Conservation (phyloP, 2,113 vertebrate species). For the Dasyornis broadbenti region DNA sequence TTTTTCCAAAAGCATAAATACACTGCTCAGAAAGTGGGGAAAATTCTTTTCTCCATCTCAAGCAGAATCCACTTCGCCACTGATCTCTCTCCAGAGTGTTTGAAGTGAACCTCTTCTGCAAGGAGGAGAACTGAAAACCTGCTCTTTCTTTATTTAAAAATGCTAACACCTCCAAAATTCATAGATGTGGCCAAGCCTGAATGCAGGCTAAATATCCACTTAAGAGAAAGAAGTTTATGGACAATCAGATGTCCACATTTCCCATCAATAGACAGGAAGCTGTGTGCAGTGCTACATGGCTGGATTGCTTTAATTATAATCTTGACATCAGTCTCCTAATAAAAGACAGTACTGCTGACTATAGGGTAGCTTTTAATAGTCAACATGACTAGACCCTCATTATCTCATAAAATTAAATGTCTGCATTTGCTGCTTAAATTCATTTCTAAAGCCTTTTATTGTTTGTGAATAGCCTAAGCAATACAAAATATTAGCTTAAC, state of each 20-base stretch:
- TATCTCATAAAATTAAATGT: slow-evolving; percentile 55
- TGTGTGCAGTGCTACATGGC: slow-evolving; percentile 18
- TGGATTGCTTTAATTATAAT: slow-evolving; percentile 59
- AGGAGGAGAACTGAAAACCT: not conserved
- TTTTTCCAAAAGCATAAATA: slow-evolving; percentile 17
- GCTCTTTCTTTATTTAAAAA: not conserved
- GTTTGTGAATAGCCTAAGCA: slow-evolving; percentile 11
- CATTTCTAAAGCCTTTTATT: slow-evolving; percentile 37
- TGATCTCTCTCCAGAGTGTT: not conserved
- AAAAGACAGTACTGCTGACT: slow-evolving; percentile 50
- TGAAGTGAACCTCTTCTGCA: not conserved
- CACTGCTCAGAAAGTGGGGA: not conserved
- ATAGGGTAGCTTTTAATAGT: slow-evolving; percentile 57
- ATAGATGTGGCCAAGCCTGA: not conserved
- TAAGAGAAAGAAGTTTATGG: not conserved
- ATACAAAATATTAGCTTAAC: slow-evolving; percentile 31
- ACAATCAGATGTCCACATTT: not conserved
- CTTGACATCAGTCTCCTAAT: slow-evolving; percentile 52
- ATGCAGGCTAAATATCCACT: not conserved
- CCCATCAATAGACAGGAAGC: slow-evolving; percentile 37
- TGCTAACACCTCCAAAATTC: not conserved
- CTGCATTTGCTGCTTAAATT: slow-evolving; percentile 49
- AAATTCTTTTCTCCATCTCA: not conserved
- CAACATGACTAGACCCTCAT: slow-evolving; percentile 39
- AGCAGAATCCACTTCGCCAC: not conserved